Percentiles rank a stretch among this genome's conserved stretches.
These are phyloP conservation scores for Bradypus variegatus DNA, from an alignment of 2,797 vertebrate genomes.

Conservation along the genomic window DNA sequence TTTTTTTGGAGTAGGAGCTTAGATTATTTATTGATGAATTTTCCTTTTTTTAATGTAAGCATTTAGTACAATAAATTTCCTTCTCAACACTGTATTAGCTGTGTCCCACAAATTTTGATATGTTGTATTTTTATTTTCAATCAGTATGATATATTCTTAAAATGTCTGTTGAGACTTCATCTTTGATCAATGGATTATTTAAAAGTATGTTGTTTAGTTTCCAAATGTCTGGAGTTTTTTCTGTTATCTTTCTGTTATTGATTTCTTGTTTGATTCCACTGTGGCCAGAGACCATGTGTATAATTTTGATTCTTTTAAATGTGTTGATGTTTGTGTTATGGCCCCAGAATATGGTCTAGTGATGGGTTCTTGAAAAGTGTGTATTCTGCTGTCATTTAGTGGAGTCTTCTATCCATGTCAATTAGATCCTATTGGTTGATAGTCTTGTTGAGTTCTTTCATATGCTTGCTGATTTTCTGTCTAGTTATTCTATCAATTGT, in stretches of 20 bases:
- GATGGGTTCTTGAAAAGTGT: not conserved
- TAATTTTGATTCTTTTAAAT: not conserved
- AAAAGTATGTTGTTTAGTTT: too few relatives aligned
- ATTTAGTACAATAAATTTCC: too few relatives aligned
- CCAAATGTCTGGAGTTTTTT: not conserved
- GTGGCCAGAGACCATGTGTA: not conserved
- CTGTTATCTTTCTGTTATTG: not conserved
- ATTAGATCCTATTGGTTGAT: not conserved
- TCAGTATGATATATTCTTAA: too few relatives aligned
- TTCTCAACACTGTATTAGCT: too few relatives aligned
- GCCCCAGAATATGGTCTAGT: not conserved
- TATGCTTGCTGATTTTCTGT: not conserved
- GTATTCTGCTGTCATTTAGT: not conserved
- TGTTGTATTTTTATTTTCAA: too few relatives aligned
- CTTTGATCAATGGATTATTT: too few relatives aligned
- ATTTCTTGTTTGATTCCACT: not conserved
- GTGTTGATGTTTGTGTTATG: not conserved
- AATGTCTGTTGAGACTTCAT: too few relatives aligned
- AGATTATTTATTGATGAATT: too few relatives aligned
- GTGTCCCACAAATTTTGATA: too few relatives aligned
- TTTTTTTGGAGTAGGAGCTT: too few relatives aligned
- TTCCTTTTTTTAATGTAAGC: too few relatives aligned
- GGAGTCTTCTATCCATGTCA: not conserved
- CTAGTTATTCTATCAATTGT: not conserved
- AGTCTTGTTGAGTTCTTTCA: not conserved